phyloP scores from a whole-genome alignment of 2,797 vertebrate species.

The Gouania willdenowi region DNA sequence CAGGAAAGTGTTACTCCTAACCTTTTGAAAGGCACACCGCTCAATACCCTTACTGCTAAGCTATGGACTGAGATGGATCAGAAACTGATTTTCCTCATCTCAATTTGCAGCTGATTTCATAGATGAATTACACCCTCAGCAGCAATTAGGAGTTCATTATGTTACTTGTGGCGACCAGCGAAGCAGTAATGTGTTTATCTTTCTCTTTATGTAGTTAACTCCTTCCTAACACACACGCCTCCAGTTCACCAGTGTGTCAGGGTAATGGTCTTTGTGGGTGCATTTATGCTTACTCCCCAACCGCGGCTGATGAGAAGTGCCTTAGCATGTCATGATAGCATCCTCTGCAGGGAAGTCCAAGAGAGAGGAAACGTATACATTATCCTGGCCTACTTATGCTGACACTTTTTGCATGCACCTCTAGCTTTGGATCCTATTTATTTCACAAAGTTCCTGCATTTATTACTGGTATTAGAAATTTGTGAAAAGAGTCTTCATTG shows the following conservation, averaged over 20 bases:
- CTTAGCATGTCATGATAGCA: slow-evolving; percentile 35
- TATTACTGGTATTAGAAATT: too few relatives aligned
- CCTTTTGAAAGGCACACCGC: slow-evolving; percentile 60
- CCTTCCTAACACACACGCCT: slow-evolving; percentile 38
- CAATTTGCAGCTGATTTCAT: slow-evolving; percentile 74
- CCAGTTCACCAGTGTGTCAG: slow-evolving; percentile 12
- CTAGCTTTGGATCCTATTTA: neutral
- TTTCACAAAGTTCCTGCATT: neutral
- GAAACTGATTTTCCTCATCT: slow-evolving; percentile 73
- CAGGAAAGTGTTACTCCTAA: slow-evolving; percentile 70
- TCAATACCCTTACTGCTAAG: slow-evolving; percentile 66
- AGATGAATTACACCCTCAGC: slow-evolving; percentile 76
- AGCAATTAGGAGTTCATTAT: slow-evolving; percentile 77
- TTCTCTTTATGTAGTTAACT: slow-evolving; percentile 69
- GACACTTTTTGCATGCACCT: neutral
- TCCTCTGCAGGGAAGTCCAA: slow-evolving; percentile 14
- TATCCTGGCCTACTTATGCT: neutral
- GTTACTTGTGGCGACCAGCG: slow-evolving; percentile 59
- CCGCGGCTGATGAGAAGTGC: slow-evolving; percentile 33
- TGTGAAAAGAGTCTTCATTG: too few relatives aligned
- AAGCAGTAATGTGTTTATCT: slow-evolving; percentile 74
- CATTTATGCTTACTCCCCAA: slow-evolving; percentile 25
- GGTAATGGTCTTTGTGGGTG: slow-evolving; percentile 25
- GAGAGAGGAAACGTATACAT: slow-evolving; percentile 5
- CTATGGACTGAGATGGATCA: slow-evolving; percentile 63